Evolutionary conservation across 2,113 vertebrate genomes (phyloP), one percentile per base, ranked within the genome.

Genomic region (Circaetus cinerascens): DNA sequence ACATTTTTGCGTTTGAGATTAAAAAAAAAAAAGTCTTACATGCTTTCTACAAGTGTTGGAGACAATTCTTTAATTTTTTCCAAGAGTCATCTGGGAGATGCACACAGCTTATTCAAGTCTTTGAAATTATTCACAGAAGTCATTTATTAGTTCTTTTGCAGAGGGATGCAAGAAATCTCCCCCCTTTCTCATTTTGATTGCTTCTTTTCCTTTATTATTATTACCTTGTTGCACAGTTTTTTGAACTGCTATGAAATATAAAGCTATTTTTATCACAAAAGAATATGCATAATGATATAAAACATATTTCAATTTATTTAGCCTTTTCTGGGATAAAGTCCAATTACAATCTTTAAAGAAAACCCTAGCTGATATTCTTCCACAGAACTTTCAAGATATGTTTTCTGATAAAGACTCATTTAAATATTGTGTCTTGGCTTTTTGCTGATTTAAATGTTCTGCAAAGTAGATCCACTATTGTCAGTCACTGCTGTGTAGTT

Each of bases 281-380:
- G 79, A 90, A 92, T 97, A 95, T 95, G 46, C 88, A 96, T 96
- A 97, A 98, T 92, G 74, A 92, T 93, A 97, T 97, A 97, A 98
- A 98, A 93, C 91, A 96, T 96, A 97, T 96, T 98, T 96, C 80
- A 97, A 96, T 97, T 97, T 98, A 95, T 98, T 98, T 98, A 97
- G 82, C 46, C 84, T 95, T 97, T 97, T 96, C 94, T 97, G 55
- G 94, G 83, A 95, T 96, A 95, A 98, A 97, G 93, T 97, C 96
- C 96, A 97, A 97, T 98, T 98, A 95, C 60, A 92, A 40, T 72
- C 89, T 97, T 97, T 97, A 97, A 98, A 97, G 87, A 96, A 94
- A 95, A 91, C 62, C 79, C 84, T 90, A 77, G 94, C 75, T 97
- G 94, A 94, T 96, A 86, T 69, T 94, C 41, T 93, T 97, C 43